Percentiles rank a stretch among this genome's conserved stretches.
Conservation (phyloP, 23 tunicate species). For the Clavelina lepadiformis region DNA sequence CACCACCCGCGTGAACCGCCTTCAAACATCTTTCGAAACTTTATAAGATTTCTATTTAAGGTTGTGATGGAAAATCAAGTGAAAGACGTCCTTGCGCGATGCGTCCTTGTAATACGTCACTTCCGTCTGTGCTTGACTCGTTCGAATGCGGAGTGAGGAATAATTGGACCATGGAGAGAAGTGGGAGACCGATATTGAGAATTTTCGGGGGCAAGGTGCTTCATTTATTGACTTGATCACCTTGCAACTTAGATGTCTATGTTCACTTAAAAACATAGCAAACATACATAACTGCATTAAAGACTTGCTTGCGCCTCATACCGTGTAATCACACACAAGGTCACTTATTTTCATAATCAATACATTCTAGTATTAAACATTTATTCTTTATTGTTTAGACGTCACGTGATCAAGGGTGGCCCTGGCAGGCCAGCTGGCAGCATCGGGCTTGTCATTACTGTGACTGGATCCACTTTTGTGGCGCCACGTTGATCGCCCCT, state of each 20-base stretch:
- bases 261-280: neutral
- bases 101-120: constrained; percentile 6
- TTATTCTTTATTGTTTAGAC: constrained; percentile 6
- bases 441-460: constrained; percentile 38
- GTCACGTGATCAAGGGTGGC: constrained; percentile 50
- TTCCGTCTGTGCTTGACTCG: constrained; percentile 14
- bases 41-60: constrained; percentile 1
- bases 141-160: constrained; percentile 12
- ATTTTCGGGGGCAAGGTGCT: constrained; percentile 15
- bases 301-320: too few relatives aligned
- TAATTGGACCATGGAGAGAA: neutral
- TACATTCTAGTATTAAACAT: too few relatives aligned
- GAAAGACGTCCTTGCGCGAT: neutral
- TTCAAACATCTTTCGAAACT: neutral
- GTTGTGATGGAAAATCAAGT: neutral
- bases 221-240: neutral
- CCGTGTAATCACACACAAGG: too few relatives aligned
- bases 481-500: constrained; percentile 73
- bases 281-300: neutral
- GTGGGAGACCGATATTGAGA: neutral
- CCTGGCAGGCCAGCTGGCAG: constrained; percentile 92
- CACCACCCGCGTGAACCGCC: neutral
- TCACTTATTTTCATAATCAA: neutral
- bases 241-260: neutral
- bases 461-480: constrained; percentile 78